These are phyloP conservation scores for Chymomyza fuscimana DNA, from an alignment of 2,888 invertebrate species.

Conservation along the genomic window DNA sequence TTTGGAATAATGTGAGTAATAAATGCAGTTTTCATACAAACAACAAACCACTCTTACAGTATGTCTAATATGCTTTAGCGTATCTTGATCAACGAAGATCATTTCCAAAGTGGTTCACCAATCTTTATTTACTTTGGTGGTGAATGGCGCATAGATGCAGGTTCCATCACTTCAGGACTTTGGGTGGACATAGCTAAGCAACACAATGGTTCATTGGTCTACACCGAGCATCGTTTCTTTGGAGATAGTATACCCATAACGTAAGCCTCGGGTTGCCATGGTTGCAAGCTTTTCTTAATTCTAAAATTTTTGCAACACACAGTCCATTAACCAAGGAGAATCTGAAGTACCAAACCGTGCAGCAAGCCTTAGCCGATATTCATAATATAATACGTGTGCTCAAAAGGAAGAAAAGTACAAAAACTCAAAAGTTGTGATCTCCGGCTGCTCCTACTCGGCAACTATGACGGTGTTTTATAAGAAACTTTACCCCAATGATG, in stretches of 20 bases:
- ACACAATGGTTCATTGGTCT: slow-evolving; percentile 83
- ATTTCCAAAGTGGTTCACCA: slow-evolving; percentile 80
- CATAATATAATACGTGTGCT: slow-evolving; percentile 82
- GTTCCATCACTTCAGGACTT: slow-evolving; percentile 82
- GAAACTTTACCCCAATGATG: slow-evolving; percentile 83
- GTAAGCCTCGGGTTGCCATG: slow-evolving; percentile 79
- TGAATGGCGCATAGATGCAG: slow-evolving; percentile 84
- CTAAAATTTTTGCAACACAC: background rate
- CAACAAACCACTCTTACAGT: background rate
- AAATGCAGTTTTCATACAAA: slow-evolving; percentile 24
- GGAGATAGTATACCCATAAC: slow-evolving; percentile 85
- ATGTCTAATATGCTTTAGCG: slow-evolving; percentile 56
- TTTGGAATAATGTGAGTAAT: slow-evolving; percentile 79
- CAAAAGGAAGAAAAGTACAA: slow-evolving; percentile 56
- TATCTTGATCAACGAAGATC: slow-evolving; percentile 80
- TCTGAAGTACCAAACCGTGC: slow-evolving; percentile 82
- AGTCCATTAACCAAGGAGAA: slow-evolving; percentile 77
- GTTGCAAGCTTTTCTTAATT: no score
- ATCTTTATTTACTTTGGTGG: slow-evolving; percentile 84
- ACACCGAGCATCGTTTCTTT: slow-evolving; percentile 90
- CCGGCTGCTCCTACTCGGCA: slow-evolving; percentile 84
- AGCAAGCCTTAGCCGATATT: slow-evolving; percentile 84
- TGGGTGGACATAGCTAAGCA: slow-evolving; percentile 82
- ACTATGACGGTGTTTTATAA: slow-evolving; percentile 85
- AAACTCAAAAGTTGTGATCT: slow-evolving; percentile 80